Base-by-base conservation (phyloP, 2,888 invertebrate genomes). In the Drosophila leonis region DNA sequence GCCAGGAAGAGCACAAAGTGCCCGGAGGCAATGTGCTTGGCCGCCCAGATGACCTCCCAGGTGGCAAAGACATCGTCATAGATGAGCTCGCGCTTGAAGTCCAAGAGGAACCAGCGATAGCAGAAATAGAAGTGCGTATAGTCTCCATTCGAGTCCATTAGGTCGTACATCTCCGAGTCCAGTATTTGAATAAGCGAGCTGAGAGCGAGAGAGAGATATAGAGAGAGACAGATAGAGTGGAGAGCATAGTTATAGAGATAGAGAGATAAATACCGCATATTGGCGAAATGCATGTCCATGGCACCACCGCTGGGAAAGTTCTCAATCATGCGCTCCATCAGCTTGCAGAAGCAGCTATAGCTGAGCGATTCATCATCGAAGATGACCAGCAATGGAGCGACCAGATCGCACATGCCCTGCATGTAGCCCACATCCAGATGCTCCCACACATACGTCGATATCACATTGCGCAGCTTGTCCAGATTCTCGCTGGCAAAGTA, bases 91-190 rank as follows among this genome's bases (percentile, higher is more conserved):
- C 98, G 94, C 93, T 99, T 99, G 92, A 99, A 99, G 93, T 99
- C 98, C 60, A 99, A 94, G 75, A 99, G 94, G 94, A 98, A 98
- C 98, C 98, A 98, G 48, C 98, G 96, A 93, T 99, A 99, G 93
- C 98, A 98, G 94, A 98, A 99, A 93, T 98, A 99, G 93, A 99
- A 98, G 92, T 99, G 98, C 5, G 98, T 98, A 93, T 98, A 98
- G 93, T 99, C 98, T 0, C 98, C 98, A 92, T 98, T 97, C 59
- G 97, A 96, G 90, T 98, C 97, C 97, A 98, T 98, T 91, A 98
- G 94, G 90, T 98, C 98, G 93, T 97, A 98, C 94, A 99, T 94
- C 94, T 98, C 98, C 31, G 97, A 96, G 93, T 99, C 98, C 83
- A 98, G 93, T 80, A 98, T 98, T 94, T 98, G 96, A 61, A 97